phyloP scores from a whole-genome alignment of 2,113 vertebrate genomes.

The Alligator mississippiensis region DNA sequence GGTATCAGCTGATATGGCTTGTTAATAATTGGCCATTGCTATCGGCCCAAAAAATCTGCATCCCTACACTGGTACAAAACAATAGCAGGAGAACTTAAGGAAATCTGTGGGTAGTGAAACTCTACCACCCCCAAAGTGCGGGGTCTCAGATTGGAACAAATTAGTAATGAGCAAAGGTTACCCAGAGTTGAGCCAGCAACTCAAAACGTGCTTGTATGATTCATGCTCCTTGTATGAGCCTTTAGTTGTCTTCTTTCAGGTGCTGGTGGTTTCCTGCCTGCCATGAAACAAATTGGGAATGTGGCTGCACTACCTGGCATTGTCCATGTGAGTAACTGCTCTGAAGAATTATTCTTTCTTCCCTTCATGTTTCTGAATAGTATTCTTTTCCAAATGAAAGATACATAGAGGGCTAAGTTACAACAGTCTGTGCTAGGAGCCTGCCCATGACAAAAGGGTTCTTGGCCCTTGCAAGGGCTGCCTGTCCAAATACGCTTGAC shows the following conservation, averaged over 20 bases:
- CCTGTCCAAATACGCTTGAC: background rate
- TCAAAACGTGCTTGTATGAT: background rate
- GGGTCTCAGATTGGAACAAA: no score
- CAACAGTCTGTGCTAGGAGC: background rate
- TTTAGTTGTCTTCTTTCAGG: conserved; percentile 74
- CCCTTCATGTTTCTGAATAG: background rate
- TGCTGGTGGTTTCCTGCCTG: conserved; percentile 94
- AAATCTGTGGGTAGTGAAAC: fast-evolving
- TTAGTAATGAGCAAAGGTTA: no score
- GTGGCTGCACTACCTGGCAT: conserved; percentile 97
- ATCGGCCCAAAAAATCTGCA: no score
- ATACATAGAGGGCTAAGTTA: fast-evolving
- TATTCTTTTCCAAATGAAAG: background rate
- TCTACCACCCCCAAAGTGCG: fast-evolving
- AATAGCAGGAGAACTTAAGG: fast-evolving
- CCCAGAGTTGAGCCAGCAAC: background rate
- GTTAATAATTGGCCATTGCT: no score
- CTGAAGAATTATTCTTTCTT: background rate
- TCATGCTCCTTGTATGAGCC: background rate
- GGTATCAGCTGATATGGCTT: no score
- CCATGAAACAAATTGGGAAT: conserved; percentile 99
- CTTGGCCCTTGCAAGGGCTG: background rate
- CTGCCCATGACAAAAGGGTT: background rate
- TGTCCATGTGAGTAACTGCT: conserved; percentile 86
- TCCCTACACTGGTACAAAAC: fast-evolving